phyloP scores from a whole-genome alignment of 2,797 vertebrate genomes.

The Karalla daura region DNA sequence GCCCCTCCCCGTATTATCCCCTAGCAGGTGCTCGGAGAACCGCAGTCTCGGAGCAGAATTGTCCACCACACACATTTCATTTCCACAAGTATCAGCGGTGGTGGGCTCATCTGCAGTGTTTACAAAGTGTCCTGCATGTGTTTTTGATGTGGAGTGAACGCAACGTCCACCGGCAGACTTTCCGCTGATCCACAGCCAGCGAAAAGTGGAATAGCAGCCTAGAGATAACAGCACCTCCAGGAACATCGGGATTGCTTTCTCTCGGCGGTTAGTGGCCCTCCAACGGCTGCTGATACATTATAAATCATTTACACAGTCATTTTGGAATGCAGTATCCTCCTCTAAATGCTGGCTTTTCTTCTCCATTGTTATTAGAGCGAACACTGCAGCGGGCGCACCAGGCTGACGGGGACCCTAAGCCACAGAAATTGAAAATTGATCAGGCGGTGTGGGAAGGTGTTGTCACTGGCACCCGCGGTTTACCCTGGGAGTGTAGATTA shows the following conservation, averaged over 20 bases:
- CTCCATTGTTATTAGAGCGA: conserved; percentile 78
- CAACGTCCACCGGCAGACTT: conserved; percentile 42
- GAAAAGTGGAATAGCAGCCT: conserved; percentile 62
- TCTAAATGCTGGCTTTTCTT: conserved; percentile 80
- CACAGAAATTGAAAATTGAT: conserved; percentile 87
- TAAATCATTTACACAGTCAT: conserved; percentile 86
- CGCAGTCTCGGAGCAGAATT: conserved; percentile 36
- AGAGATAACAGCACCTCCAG: conserved; percentile 76
- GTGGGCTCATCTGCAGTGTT: conserved; percentile 33
- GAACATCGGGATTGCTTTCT: conserved; percentile 78
- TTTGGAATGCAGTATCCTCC: conserved; percentile 83
- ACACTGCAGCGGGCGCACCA: conserved; percentile 50
- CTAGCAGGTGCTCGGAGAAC: conserved; percentile 53
- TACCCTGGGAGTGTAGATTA: conserved; percentile 73
- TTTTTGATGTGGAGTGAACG: conserved; percentile 48
- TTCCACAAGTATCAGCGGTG: conserved; percentile 21
- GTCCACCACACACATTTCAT: conserved; percentile 41
- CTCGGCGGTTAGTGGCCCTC: conserved; percentile 75
- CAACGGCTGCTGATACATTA: conserved; percentile 77
- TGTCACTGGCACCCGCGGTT: conserved; percentile 56
- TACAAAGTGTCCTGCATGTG: conserved; percentile 45
- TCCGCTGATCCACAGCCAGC: conserved; percentile 46
- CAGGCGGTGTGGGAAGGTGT: conserved; percentile 72
- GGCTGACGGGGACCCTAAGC: conserved; percentile 74
- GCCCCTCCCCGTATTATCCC: conserved; percentile 60